These are phyloP conservation scores for Serranus cabrilla DNA, from an alignment of 2,797 vertebrate species.

Conservation along the genomic window DNA sequence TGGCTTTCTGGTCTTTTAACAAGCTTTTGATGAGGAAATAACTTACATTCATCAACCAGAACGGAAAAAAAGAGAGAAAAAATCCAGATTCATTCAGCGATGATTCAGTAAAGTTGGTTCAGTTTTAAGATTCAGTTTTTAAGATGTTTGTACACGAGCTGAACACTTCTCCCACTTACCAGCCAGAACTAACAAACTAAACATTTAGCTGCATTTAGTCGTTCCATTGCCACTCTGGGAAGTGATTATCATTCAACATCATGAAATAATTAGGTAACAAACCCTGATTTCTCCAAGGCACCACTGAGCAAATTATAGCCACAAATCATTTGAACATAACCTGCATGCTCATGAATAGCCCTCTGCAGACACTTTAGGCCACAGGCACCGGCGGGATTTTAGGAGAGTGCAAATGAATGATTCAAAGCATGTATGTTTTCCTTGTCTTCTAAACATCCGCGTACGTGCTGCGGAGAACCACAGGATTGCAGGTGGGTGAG, in stretches of 20 bases:
- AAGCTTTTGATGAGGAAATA: background rate
- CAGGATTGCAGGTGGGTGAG: slow-evolving; percentile 71
- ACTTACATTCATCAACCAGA: background rate
- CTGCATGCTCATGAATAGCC: slow-evolving; percentile 40
- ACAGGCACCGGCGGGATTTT: slow-evolving; percentile 21
- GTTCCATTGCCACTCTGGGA: slow-evolving; percentile 26
- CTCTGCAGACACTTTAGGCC: slow-evolving; percentile 37
- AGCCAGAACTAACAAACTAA: slow-evolving; percentile 23
- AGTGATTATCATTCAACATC: slow-evolving; percentile 61
- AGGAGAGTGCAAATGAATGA: slow-evolving; percentile 49
- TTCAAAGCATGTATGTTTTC: slow-evolving; percentile 55
- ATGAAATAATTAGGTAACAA: slow-evolving; percentile 49
- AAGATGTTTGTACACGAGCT: background rate
- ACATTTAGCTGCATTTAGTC: slow-evolving; percentile 23
- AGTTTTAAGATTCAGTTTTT: background rate
- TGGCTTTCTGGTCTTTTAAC: background rate
- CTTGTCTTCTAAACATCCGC: slow-evolving; percentile 47
- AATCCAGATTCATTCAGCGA: background rate
- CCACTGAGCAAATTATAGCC: slow-evolving; percentile 42
- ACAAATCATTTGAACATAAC: slow-evolving; percentile 46
- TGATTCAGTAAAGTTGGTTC: background rate
- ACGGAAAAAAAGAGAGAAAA: background rate
- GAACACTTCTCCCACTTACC: background rate
- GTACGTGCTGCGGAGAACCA: slow-evolving; percentile 37
- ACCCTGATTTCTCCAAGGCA: slow-evolving; percentile 37